Evolutionary conservation across 2,113 vertebrate species (phyloP), one percentile per base, ranked within the genome.

Genomic region (Mungos mungo): DNA sequence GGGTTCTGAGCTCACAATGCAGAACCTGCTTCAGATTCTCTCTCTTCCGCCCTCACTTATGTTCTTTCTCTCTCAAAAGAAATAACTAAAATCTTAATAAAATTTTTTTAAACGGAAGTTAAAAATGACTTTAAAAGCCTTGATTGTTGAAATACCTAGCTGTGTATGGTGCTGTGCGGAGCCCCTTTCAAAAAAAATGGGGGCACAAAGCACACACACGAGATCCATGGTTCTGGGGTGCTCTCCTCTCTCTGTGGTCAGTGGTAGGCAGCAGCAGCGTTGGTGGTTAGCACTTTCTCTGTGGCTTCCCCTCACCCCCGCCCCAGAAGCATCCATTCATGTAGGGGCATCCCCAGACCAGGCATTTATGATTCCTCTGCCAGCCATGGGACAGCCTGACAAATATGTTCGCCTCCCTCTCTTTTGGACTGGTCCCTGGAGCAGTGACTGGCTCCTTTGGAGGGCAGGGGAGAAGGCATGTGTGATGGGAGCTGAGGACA

Each of bases 211-310:
- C 21, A 1, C 7, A 57, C 33, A 4, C 29, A 6, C 3, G 15
- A 15, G 41, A 27, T 25, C 14, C 2, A 4, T 9, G 5, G 52
- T 54, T 60, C 77, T 45, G 5, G 15, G 0, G 23, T 12, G 19
- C 5, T 38, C 54, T 12, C 54, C 33, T 41, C 25, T 4, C 1
- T 4, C 4, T 3, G 23, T 2, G 0, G 23, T 7, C 18, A 10
- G n/a, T 50, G 72, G 38, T 8, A 27, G 19, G 12, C 47, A 13
- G 69, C 4, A 2, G 41, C 8, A 0, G 8, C 38, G n/a, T n/a
- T 52, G 15, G 9, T 25, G 6, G 31, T 33, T 31, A 50, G 11
- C 33, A 23, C 66, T 72, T 47, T 38, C 66, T 54, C 45, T 41
- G 9, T 33, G 63, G 57, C 29, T 47, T 19, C 21, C 27, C 4